phyloP scores from a whole-genome alignment of 2,113 vertebrate species.

The Fregetta grallaria region DNA sequence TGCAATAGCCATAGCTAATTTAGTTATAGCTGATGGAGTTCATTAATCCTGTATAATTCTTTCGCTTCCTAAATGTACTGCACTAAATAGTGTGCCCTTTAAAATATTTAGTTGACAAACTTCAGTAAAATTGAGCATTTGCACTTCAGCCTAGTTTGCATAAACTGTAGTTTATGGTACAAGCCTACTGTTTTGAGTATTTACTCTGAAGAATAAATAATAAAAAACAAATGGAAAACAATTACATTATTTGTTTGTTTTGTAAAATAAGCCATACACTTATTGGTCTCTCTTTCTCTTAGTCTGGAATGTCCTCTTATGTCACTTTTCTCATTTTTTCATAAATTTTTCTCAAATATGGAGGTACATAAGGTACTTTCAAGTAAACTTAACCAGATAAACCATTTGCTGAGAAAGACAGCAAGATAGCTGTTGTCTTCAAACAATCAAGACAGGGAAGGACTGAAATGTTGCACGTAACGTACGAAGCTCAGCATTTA shows the following conservation, averaged over 20 bases:
- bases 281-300: background rate
- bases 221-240: background rate
- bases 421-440: background rate
- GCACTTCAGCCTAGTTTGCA: background rate
- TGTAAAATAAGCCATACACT: background rate
- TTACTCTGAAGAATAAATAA: background rate
- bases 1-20: conserved; percentile 7
- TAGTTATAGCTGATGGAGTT: conserved; percentile 6
- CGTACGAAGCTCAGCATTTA: background rate
- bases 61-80: background rate
- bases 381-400: background rate
- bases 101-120: background rate
- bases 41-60: conserved; percentile 21
- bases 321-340: background rate
- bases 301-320: background rate
- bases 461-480: background rate
- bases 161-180: background rate
- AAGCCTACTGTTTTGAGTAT: background rate
- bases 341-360: background rate
- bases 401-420: background rate
- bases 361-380: background rate
- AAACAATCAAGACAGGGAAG: background rate
- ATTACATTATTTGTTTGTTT: background rate
- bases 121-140: background rate
- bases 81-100: background rate